Conservation (phyloP, 2,113 vertebrate species). For the Notarius quadriscutis region DNA sequence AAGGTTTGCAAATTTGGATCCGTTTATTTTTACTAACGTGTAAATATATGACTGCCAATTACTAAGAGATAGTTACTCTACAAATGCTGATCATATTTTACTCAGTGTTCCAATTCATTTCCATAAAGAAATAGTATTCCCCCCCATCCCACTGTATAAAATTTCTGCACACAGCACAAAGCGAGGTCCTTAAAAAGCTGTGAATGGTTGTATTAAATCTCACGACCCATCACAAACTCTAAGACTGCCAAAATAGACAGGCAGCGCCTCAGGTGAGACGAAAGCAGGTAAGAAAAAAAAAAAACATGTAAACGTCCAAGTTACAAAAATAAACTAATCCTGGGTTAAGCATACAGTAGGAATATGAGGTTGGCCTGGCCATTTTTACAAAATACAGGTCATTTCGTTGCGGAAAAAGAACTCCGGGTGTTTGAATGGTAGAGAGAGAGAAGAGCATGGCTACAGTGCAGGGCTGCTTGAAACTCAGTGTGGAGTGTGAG, state of each 20-base stretch:
- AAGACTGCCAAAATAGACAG: conserved; percentile 54
- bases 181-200: conserved; percentile 52
- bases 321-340: conserved; percentile 61
- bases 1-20: neutral
- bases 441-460: conserved; percentile 47
- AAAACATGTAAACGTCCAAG: conserved; percentile 68
- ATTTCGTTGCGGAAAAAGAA: conserved; percentile 71
- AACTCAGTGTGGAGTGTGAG: conserved; percentile 32
- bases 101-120: neutral
- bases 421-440: conserved; percentile 54
- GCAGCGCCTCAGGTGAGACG: conserved; percentile 60
- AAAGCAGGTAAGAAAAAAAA: conserved; percentile 57
- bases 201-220: conserved; percentile 54
- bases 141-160: conserved; percentile 48
- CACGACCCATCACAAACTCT: conserved; percentile 50
- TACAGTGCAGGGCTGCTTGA: conserved; percentile 52
- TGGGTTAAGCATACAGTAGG: conserved; percentile 76
- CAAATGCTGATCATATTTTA: neutral
- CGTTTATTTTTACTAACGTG: neutral
- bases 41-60: conserved; percentile 12
- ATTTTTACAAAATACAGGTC: conserved; percentile 74
- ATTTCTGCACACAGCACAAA: conserved; percentile 64
- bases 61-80: neutral
- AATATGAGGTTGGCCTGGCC: conserved; percentile 71
- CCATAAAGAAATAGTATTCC: neutral